Percentiles rank a stretch among this genome's conserved stretches.
Evolutionary conservation across 2,888 invertebrate genomes (phyloP).

Genomic region (Pterobdella sp.): DNA sequence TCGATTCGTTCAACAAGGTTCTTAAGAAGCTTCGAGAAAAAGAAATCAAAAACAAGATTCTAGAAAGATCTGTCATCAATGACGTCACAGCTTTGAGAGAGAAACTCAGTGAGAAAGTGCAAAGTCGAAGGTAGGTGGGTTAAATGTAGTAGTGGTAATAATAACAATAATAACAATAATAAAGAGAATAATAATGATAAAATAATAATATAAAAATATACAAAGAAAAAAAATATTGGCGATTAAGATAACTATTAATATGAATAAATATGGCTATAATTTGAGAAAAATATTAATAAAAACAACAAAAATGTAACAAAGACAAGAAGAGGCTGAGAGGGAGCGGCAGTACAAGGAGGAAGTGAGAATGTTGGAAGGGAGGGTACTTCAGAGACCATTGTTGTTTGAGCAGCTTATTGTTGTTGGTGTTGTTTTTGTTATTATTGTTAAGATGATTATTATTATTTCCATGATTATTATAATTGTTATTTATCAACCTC

Average conservation of each 20-base stretch:
- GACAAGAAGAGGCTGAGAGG: not conserved
- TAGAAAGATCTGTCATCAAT: not conserved
- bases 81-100: not conserved
- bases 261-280: too few species aligned
- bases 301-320: not conserved
- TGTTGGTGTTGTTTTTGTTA: not conserved
- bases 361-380: not conserved
- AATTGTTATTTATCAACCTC: too few species aligned
- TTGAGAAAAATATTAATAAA: not conserved
- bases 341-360: not conserved
- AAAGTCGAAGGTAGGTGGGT: not conserved
- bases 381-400: not conserved
- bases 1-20: not conserved
- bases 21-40: not conserved
- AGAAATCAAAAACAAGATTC: not conserved
- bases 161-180: not conserved
- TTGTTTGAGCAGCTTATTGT: slow-evolving; percentile 1
- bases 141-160: too few species aligned
- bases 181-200: not conserved
- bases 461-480: too few species aligned
- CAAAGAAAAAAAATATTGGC: too few species aligned
- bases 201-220: not conserved
- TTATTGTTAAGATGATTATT: not conserved
- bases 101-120: slow-evolving; percentile 4
- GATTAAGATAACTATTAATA: too few species aligned